Conservation (phyloP, 2,113 vertebrate genomes). For the Corythoichthys haematopterus region DNA sequence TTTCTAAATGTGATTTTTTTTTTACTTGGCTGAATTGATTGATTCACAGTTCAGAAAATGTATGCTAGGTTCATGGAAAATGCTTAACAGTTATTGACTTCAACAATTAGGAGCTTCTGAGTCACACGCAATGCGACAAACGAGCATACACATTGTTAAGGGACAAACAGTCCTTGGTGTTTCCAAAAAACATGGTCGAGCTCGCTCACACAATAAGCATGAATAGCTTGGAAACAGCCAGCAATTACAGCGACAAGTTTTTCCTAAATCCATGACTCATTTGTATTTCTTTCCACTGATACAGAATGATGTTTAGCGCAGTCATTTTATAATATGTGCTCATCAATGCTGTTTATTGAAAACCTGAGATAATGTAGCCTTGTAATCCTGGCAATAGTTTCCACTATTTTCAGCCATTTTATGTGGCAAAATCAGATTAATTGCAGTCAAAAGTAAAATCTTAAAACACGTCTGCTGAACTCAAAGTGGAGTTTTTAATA, state of each 20-base stretch:
- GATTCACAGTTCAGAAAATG: not conserved
- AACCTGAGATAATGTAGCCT: not conserved
- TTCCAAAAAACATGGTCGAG: too few relatives aligned
- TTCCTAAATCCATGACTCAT: too few relatives aligned
- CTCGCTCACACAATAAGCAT: too few relatives aligned
- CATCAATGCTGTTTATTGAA: not conserved
- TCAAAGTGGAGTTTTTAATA: slow-evolving; percentile 31
- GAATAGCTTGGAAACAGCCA: too few relatives aligned
- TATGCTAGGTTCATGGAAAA: not conserved
- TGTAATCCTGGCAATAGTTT: not conserved
- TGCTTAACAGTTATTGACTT: too few relatives aligned
- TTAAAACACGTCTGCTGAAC: not conserved
- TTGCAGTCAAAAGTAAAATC: not conserved
- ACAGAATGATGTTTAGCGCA: not conserved
- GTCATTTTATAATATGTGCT: not conserved
- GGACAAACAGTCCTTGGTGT: too few relatives aligned
- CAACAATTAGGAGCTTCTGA: too few relatives aligned
- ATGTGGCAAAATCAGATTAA: not conserved
- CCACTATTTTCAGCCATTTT: not conserved
- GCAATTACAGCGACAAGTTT: too few relatives aligned
- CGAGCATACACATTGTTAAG: too few relatives aligned
- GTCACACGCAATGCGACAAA: too few relatives aligned
- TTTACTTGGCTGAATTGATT: not conserved
- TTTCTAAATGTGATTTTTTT: not conserved
- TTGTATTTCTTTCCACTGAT: too few relatives aligned